These are phyloP conservation scores for Holcopasites calliopsidis DNA, from an alignment of 1,140 invertebrate genomes.

Conservation along the genomic window DNA sequence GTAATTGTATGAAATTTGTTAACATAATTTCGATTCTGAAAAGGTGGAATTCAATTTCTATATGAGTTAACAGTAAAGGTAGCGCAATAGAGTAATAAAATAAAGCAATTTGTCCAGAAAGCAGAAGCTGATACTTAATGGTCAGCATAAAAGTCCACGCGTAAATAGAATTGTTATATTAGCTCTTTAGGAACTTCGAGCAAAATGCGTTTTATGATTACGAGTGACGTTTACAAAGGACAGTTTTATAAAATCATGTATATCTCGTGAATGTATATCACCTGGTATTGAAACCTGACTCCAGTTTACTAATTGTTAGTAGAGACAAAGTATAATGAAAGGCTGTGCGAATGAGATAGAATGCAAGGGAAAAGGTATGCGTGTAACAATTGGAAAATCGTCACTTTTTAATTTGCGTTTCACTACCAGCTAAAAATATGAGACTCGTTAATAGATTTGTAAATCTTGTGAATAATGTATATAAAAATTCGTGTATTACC, in stretches of 20 bases:
- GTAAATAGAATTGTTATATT: constrained; percentile 15
- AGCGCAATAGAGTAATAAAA: not conserved
- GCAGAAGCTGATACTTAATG: constrained; percentile 3
- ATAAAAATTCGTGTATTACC: not conserved
- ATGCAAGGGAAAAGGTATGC: constrained; percentile 10
- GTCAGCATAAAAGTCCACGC: not conserved
- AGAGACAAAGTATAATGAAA: not conserved
- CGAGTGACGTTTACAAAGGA: constrained; percentile 48
- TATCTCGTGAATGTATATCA: constrained; percentile 15
- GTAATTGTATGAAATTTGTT: no score
- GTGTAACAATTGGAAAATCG: no score
- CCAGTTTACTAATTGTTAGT: not conserved
- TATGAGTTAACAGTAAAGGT: no score
- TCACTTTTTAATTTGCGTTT: no score
- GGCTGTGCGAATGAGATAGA: not conserved
- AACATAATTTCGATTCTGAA: no score
- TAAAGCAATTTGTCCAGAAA: not conserved
- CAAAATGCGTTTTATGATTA: constrained; percentile 28
- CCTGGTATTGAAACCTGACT: not conserved
- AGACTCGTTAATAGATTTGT: not conserved
- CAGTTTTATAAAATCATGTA: constrained; percentile 46
- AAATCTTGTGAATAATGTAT: not conserved
- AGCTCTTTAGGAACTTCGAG: constrained; percentile 8
- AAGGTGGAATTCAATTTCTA: no score
- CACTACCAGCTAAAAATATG: constrained; percentile 14